Conservation (phyloP, 2,797 vertebrate species). For the Hirundo rustica region DNA sequence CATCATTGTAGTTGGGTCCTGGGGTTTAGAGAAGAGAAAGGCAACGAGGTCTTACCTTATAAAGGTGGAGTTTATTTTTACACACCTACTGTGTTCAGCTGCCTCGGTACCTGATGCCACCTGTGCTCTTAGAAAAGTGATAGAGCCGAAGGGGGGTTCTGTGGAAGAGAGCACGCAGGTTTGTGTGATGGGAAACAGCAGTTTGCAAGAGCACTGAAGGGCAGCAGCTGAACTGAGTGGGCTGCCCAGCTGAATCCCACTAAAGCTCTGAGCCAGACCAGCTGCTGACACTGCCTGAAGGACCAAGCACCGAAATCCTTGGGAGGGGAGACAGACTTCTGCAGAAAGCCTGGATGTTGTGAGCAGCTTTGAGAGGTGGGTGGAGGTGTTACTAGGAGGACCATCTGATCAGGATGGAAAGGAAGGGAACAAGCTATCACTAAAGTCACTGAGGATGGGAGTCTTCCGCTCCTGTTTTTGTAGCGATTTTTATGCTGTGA, state of each 20-base stretch:
- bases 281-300: neutral
- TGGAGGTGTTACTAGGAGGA: neutral
- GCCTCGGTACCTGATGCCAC: neutral
- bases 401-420: neutral
- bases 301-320: neutral
- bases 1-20: neutral
- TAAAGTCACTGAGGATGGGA: neutral
- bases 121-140: neutral
- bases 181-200: neutral
- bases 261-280: neutral
- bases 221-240: neutral
- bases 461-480: neutral
- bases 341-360: neutral
- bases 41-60: neutral
- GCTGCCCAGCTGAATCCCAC: neutral
- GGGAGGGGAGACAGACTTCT: neutral
- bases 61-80: neutral
- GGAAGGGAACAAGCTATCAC: neutral
- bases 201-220: neutral
- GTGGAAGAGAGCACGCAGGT: neutral
- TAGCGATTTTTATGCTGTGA: neutral
- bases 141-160: neutral
- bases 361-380: neutral
- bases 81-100: neutral
- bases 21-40: neutral